Conservation (phyloP, 2,113 vertebrate species). For the Tachysurus fulvidraco region DNA sequence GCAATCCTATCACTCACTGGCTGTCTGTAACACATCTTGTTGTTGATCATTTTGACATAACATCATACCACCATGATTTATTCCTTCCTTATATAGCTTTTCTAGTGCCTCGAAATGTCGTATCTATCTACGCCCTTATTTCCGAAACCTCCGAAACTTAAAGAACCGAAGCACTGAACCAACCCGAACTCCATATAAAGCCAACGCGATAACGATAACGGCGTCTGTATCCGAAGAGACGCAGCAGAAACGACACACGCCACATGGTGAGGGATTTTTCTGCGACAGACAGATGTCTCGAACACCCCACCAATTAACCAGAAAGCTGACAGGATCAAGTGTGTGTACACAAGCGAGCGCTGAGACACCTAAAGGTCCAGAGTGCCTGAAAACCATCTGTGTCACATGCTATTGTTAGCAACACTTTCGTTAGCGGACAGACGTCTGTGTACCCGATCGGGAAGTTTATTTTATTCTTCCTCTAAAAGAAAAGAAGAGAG, state of each 20-base stretch:
- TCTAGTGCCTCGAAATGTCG: not conserved
- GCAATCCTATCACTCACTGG: too few relatives aligned
- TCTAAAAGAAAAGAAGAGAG: not conserved
- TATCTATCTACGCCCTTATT: too few relatives aligned
- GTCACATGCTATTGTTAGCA: slow-evolving; percentile 29
- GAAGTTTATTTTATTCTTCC: not conserved
- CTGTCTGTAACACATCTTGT: too few relatives aligned
- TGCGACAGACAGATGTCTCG: slow-evolving; percentile 69
- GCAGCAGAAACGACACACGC: slow-evolving; percentile 60
- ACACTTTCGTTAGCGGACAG: slow-evolving; percentile 8
- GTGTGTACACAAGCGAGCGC: not conserved
- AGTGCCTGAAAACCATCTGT: slow-evolving; percentile 25
- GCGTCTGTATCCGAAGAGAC: slow-evolving; percentile 48
- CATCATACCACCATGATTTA: not conserved
- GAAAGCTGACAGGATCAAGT: slow-evolving; percentile 54
- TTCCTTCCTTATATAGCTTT: not conserved
- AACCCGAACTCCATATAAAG: slow-evolving; percentile 4
- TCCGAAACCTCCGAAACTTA: too few relatives aligned
- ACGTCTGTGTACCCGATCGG: not conserved
- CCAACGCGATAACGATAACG: slow-evolving; percentile 53
- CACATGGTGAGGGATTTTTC: slow-evolving; percentile 65
- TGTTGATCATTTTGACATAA: not conserved
- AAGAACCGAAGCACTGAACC: not conserved
- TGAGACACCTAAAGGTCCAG: not conserved
- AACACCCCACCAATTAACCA: slow-evolving; percentile 68